Evolutionary conservation across 1,140 invertebrate genomes (phyloP), one percentile per base, ranked within the genome.

Genomic region (Kradibia gibbosae): DNA sequence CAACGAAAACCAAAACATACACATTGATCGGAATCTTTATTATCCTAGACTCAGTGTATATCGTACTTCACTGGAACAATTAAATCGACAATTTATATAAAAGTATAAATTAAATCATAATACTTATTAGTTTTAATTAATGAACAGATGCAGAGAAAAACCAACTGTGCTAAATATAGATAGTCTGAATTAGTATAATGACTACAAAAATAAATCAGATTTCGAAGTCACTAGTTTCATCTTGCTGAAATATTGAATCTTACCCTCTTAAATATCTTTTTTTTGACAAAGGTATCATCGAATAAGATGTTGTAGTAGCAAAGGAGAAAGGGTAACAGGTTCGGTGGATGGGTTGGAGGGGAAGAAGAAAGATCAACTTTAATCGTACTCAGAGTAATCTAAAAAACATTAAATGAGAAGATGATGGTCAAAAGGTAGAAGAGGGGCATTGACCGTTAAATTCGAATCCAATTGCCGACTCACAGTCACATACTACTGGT

Each of bases 101-200:
- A 72, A 72, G 45, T 22, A 72, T 20, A 72, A 45, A 45, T 48
- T 17, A n/a, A 71, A 20, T 11, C 50, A 48, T 25, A 13, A 0
- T 13, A 60, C 39, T 48, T 60, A 20, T 25, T 70, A 25, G 36
- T 22, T 45, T 0, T 3, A 50, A 15, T 7, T 28, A 55, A 28
- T 13, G 11, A 48, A 50, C 48, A 45, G 62, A 31, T 20, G 22
- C n/a, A 5, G 57, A 25, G 36, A 45, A 28, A 34, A 76, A 48
- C 53, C 55, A 17, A 15, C 3, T 0, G 55, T 3, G 60, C 65
- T 78, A 78, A 78, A 78, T 78, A 71, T 78, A 78, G 60, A 70
- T 28, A 53, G 77, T 71, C 65, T 78, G 71, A 78, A 78, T 78
- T 34, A 67, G 65, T 36, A 75, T 36, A 75, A 75, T 60, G 73